Evolutionary conservation across 2,113 vertebrate genomes (phyloP), one percentile per base, ranked within the genome.

Genomic region (Onychostruthus taczanowskii): DNA sequence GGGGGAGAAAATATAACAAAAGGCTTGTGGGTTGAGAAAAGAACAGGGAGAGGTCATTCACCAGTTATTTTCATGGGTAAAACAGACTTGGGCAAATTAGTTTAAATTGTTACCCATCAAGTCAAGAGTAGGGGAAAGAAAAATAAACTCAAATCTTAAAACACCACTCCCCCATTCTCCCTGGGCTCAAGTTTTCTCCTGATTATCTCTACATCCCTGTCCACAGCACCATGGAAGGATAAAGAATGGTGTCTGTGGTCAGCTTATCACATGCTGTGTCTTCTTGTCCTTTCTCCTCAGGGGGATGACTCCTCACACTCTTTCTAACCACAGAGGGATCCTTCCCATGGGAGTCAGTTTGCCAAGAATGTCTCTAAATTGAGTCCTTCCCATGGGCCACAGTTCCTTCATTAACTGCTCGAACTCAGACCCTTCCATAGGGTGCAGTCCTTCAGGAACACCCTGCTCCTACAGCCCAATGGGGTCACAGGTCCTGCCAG

Each of bases 1-100:
- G 26, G 15, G 7, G 37, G 22, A 84, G 35, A 63, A 77, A 35
- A 69, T 47, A 26, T 7, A 18, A n/a, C 1, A 35, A 62, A 74
- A 56, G 5, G 1, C 5, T 82, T 5, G 1, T 35, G 23, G 3
- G 6, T 35, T 0, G 0, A 80, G 23, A n/a, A 11, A 33, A 53
- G 31, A 15, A 39, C 28, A 59, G 15, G 17, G 23, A 49, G 39
- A 49, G 3, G 24, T 55, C 50, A 44, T 3, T 13, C 39, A 55
- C 3, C 17, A 16, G 0, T 31, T 64, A 44, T 19, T 8, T 6
- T 15, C 20, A n/a, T 1, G 2, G 35, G 18, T 6, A 76, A 70
- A 76, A 55, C 10, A 44, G 23, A 24, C 22, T 43, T 12, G 2
- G 12, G 37, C 9, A 70, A 35, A 66, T n/a, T 16, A 46, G 1